Base-by-base conservation (phyloP, 1,140 invertebrate genomes). In the Penaeus indicus region DNA sequence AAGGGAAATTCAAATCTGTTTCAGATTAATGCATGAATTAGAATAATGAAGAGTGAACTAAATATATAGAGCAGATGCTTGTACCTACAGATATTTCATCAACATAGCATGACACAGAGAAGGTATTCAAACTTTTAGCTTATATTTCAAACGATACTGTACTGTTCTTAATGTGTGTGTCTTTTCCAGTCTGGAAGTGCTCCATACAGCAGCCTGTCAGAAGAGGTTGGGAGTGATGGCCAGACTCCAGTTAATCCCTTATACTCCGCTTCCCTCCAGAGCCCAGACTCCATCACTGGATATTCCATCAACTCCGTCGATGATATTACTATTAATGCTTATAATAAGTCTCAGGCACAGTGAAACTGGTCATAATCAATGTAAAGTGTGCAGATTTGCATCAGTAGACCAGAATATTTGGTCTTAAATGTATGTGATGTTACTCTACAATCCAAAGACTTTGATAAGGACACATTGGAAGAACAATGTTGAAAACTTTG, bases 191-290 rank as follows among this genome's bases (percentile, higher is more conserved):
- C 95, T 91, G 95, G 95, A 93, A 96, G 95, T 92, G 95, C 96
- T 84, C 96, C 96, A 92, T 96, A 96, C 92, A 96, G 96, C 92
- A 96, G 96, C 80, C 94, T 96, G 89, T 96, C 96, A 93, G 93
- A 94, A 90, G 95, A 90, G 91, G 75, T 84, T 19, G 85, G 27
- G 3, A 69, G 81, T 32, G 77, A 79, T 94, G 94, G 94, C 11
- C 22, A 88, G 61, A 95, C 95, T 10, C 95, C 95, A 42, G 94
- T 95, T 92, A 96, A 96, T 92, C 95, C 95, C 7, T 93, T 95
- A 60, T 96, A 96, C 92, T 95, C 95, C 89, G 95, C 95, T 62
- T 96, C 95, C 5, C 93, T 96, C 27, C 95, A 96, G 92, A 96
- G 95, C 92, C 96, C 96, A 60, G 96, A 96, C 92, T 96, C 95